These are phyloP conservation scores for Temnothorax nylanderi DNA, from an alignment of 1,140 invertebrate genomes.

Conservation along the genomic window DNA sequence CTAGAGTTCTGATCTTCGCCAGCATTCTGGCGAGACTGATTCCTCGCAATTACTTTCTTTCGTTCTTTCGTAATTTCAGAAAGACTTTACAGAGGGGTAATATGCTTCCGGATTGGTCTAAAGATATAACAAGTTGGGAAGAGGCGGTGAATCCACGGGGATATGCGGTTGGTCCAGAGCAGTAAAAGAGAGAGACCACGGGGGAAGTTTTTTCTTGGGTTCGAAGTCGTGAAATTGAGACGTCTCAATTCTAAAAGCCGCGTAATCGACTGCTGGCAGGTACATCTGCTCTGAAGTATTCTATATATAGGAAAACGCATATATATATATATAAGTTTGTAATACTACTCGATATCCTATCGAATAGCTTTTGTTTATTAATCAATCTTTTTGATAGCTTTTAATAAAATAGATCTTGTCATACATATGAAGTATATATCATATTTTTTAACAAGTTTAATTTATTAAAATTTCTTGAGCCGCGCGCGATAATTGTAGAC, in stretches of 20 bases:
- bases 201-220: slow-evolving; percentile 75
- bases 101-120: slow-evolving; percentile 49
- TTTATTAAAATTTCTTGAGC: not conserved
- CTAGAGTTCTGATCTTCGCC: slow-evolving; percentile 12
- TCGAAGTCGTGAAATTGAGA: slow-evolving; percentile 84
- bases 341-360: not conserved
- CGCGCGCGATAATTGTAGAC: not conserved
- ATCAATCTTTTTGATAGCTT: not conserved
- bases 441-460: not conserved
- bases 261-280: slow-evolving; percentile 83
- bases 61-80: slow-evolving; percentile 69
- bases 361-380: slow-evolving; percentile 9
- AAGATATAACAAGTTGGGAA: slow-evolving; percentile 18
- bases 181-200: slow-evolving; percentile 71
- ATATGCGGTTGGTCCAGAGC: slow-evolving; percentile 62
- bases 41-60: not conserved
- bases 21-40: slow-evolving; percentile 66
- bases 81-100: slow-evolving; percentile 61
- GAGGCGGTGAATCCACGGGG: slow-evolving; percentile 64
- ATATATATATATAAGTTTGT: not conserved
- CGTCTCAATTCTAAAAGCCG: slow-evolving; percentile 82
- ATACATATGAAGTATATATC: not conserved
- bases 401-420: not conserved
- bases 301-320: not conserved
- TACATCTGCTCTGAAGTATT: slow-evolving; percentile 79